phyloP scores from a whole-genome alignment of 2,113 vertebrate species.

The Zapornia atra region DNA sequence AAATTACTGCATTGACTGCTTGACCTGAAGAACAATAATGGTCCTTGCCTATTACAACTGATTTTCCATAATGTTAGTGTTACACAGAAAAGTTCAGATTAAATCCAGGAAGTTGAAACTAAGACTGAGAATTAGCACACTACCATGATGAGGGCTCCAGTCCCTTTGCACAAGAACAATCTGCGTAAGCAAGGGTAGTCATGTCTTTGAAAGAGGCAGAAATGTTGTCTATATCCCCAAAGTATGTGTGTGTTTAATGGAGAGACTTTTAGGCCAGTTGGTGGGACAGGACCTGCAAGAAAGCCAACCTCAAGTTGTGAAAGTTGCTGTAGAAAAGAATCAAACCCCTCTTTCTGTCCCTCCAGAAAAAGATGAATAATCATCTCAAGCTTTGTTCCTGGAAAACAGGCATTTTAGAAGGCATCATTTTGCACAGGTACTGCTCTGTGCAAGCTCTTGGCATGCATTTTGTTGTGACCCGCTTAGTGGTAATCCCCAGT shows the following conservation, averaged over 20 bases:
- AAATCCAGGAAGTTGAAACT: slow-evolving; percentile 13
- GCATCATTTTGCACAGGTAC: background rate
- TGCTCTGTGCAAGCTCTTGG: background rate
- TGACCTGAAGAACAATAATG: slow-evolving; percentile 68
- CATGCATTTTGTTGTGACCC: background rate
- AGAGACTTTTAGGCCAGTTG: background rate
- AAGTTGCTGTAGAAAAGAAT: background rate
- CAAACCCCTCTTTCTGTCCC: background rate
- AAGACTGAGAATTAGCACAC: background rate
- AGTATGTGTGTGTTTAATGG: background rate
- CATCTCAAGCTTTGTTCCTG: background rate
- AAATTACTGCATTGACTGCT: slow-evolving; percentile 70
- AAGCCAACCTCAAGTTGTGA: background rate
- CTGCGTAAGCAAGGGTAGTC: background rate
- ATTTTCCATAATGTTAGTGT: slow-evolving; percentile 55
- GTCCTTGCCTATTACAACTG: slow-evolving; percentile 10
- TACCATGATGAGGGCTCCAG: background rate
- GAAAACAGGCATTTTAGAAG: background rate
- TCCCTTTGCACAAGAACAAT: background rate
- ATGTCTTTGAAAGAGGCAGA: background rate
- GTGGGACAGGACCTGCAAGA: background rate
- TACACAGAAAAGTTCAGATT: slow-evolving; percentile 31
- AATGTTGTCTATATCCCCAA: background rate
- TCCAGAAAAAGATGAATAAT: background rate
- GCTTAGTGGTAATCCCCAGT: background rate